Evolutionary conservation across 1,140 invertebrate genomes (phyloP).

Genomic region (Bombus waltoni): DNA sequence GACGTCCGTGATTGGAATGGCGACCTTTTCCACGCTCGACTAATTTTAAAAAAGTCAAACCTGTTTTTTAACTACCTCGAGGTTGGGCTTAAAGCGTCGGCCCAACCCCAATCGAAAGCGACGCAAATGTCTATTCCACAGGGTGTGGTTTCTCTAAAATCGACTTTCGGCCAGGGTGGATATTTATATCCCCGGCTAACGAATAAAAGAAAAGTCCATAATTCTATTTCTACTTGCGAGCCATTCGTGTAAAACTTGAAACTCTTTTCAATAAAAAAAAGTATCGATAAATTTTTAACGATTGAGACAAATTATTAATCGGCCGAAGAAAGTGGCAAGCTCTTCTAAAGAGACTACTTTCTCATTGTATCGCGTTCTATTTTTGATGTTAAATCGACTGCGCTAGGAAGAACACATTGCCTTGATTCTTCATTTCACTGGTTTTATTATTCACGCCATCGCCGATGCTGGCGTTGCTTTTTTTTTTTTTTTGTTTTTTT

Average conservation of each 20-base stretch:
- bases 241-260: background rate
- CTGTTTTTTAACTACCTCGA: conserved; percentile 17
- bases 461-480: conserved; percentile 35
- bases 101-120: conserved; percentile 9
- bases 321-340: too few relatives aligned
- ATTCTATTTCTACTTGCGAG: background rate
- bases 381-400: background rate
- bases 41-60: conserved; percentile 43
- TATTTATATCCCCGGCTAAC: background rate
- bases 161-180: background rate
- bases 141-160: conserved; percentile 37
- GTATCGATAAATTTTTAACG: background rate
- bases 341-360: background rate
- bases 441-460: conserved; percentile 52
- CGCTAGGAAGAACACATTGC: background rate
- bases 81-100: background rate
- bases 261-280: background rate
- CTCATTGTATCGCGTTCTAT: conserved; percentile 3
- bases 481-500: background rate
- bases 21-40: conserved; percentile 41
- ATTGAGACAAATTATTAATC: background rate
- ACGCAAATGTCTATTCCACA: background rate
- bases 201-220: background rate
- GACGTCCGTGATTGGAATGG: conserved; percentile 1
- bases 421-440: conserved; percentile 40